These are phyloP conservation scores for Magallana nippona DNA, from an alignment of 2,888 invertebrate species.

Conservation along the genomic window DNA sequence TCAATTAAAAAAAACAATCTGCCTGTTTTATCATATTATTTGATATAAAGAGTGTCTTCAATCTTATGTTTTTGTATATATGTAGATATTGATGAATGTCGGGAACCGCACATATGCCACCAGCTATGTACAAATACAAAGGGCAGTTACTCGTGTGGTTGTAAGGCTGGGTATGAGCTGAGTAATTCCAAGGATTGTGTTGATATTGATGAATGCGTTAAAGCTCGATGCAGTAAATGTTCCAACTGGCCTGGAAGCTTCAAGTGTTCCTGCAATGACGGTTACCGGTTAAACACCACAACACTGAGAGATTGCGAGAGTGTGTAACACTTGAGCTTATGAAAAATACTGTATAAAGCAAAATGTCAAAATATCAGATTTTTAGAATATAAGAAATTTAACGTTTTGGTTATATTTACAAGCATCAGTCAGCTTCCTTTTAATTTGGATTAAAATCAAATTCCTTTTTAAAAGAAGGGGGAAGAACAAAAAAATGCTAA, in stretches of 20 bases:
- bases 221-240: constrained; percentile 29
- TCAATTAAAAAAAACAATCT: too few relatives aligned
- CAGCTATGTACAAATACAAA: constrained; percentile 44
- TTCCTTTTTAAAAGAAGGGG: too few relatives aligned
- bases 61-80: neutral
- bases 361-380: too few relatives aligned
- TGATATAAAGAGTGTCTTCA: too few relatives aligned
- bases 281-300: neutral
- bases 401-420: too few relatives aligned
- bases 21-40: too few relatives aligned
- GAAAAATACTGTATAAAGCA: too few relatives aligned
- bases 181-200: neutral
- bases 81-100: constrained; percentile 54
- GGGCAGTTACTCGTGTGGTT: constrained; percentile 46
- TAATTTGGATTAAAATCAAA: too few relatives aligned
- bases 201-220: constrained; percentile 40
- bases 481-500: too few relatives aligned
- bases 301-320: constrained; percentile 10
- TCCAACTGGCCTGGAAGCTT: constrained; percentile 34
- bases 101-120: neutral
- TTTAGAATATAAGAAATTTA: too few relatives aligned
- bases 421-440: too few relatives aligned
- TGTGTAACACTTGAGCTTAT: neutral
- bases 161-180: constrained; percentile 39
- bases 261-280: constrained; percentile 39